Evolutionary conservation across 2,797 vertebrate species (phyloP).

Genomic region (Gouania willdenowi): DNA sequence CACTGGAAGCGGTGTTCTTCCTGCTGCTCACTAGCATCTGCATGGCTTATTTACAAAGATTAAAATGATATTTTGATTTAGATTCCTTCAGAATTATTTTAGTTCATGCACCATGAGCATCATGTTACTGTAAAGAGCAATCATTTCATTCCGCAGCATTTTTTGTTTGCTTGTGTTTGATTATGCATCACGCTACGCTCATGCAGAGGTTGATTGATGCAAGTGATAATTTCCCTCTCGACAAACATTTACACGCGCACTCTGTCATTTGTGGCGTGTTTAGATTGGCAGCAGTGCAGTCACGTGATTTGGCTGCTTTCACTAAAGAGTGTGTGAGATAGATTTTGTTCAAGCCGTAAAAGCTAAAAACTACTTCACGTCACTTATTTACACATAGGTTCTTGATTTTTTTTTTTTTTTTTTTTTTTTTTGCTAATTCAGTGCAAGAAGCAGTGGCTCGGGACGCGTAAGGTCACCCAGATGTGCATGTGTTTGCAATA

Average conservation of each 20-base stretch:
- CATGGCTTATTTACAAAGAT: conserved; percentile 25
- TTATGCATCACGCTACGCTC: too few species aligned
- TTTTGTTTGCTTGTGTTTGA: too few species aligned
- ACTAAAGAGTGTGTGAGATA: conserved; percentile 47
- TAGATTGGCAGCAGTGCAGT: conserved; percentile 56
- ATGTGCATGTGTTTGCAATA: conserved; percentile 12
- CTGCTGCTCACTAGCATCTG: conserved; percentile 10
- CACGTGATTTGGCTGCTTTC: conserved; percentile 66
- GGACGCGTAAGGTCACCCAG: conserved; percentile 23
- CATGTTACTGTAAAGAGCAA: conserved; percentile 14
- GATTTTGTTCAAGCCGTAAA: conserved; percentile 73
- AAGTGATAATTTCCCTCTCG: conserved; percentile 58
- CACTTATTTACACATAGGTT: conserved; percentile 33
- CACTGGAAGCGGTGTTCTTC: conserved; percentile 15
- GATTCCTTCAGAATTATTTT: conserved; percentile 17
- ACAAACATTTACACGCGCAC: conserved; percentile 52
- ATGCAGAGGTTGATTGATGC: conserved; percentile 41
- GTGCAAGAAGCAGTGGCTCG: conserved; percentile 6
- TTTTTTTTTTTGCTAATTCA: conserved; percentile 4
- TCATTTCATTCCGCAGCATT: conserved; percentile 19
- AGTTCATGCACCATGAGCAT: conserved; percentile 16
- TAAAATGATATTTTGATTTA: conserved; percentile 24
- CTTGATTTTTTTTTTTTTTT: conserved; percentile 25
- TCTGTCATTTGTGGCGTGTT: conserved; percentile 63
- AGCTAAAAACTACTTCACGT: conserved; percentile 51